phyloP scores from a whole-genome alignment of 2,113 vertebrate species.

The Calidris pugnax region DNA sequence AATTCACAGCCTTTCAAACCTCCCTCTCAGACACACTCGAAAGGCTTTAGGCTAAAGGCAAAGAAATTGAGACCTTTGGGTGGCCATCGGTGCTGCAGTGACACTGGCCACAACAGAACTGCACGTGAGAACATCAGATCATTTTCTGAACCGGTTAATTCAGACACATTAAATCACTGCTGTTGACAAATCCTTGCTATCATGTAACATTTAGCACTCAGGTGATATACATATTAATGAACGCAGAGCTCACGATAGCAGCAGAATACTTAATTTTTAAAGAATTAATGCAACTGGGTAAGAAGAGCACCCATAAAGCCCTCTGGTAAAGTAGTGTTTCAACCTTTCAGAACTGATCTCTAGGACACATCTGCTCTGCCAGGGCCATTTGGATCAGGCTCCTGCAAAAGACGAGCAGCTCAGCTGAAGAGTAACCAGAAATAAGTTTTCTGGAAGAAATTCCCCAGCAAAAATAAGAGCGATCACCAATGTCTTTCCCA shows the following conservation, averaged over 20 bases:
- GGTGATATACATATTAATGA: neutral
- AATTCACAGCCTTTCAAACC: neutral
- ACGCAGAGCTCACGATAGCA: no score
- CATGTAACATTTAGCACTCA: neutral
- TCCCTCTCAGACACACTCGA: neutral
- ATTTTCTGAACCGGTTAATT: neutral
- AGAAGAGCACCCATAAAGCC: neutral
- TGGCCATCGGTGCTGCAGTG: fast-evolving
- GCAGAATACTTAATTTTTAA: neutral
- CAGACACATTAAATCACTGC: neutral
- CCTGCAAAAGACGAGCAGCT: neutral
- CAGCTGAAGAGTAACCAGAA: neutral
- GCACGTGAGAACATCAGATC: neutral
- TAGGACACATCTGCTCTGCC: fast-evolving
- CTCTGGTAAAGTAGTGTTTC: fast-evolving
- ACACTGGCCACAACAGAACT: neutral
- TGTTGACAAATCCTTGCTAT: neutral
- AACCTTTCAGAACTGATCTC: neutral
- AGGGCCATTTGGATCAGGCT: neutral
- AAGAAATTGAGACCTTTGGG: neutral
- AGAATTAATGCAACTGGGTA: neutral
- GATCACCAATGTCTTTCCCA: neutral
- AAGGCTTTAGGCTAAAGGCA: neutral
- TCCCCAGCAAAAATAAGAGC: neutral
- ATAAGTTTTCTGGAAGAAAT: neutral